phyloP scores from a whole-genome alignment of 2,797 vertebrate genomes.

The Harpagifer antarcticus region DNA sequence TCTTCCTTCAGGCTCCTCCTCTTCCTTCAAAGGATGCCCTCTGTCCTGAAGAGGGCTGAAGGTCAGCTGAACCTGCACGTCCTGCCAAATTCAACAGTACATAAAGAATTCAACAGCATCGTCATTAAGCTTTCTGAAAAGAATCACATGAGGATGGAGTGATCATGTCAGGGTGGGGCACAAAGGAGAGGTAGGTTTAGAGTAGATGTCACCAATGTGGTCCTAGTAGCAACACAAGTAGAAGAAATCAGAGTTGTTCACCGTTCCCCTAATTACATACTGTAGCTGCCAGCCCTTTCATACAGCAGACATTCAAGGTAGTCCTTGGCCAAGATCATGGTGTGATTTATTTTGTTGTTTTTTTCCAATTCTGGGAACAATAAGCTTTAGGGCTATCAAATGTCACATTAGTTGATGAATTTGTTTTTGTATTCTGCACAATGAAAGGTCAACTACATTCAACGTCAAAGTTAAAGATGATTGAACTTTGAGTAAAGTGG shows the following conservation, averaged over 20 bases:
- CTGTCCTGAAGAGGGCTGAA: slow-evolving; percentile 28
- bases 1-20: slow-evolving; percentile 26
- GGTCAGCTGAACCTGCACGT: slow-evolving; percentile 32
- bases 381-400: neutral
- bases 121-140: neutral
- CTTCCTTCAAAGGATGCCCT: slow-evolving; percentile 23
- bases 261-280: neutral
- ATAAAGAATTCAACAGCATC: slow-evolving; percentile 12
- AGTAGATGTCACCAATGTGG: neutral
- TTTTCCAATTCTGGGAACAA: neutral
- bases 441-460: neutral
- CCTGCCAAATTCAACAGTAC: slow-evolving; percentile 27
- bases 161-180: neutral
- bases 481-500: too few species aligned
- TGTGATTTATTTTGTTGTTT: neutral
- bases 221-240: neutral
- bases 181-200: neutral
- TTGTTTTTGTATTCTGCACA: neutral
- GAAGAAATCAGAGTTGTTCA: neutral
- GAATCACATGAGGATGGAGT: neutral
- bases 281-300: neutral
- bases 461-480: too few species aligned
- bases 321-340: neutral
- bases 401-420: neutral
- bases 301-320: neutral